Evolutionary conservation across 1,140 invertebrate species (phyloP), one percentile per base, ranked within the genome.

Genomic region (Rhynchophorus ferrugineus): DNA sequence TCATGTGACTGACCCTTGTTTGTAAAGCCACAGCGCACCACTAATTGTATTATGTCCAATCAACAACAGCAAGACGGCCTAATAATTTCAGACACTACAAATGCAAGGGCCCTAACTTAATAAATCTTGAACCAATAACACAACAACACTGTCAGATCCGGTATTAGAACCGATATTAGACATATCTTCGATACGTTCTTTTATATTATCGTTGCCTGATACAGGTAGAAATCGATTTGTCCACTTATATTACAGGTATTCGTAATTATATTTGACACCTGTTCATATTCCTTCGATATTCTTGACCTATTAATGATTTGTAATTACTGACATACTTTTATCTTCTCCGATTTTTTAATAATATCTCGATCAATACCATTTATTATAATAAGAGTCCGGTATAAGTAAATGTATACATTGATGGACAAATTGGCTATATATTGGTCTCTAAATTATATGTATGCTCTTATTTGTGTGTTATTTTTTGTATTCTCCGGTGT

Each of bases 1-100:
- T 47, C 33, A 22, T 51, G 39, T 44, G 43, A 42, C 57, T 59
- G 57, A 59, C 58, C 59, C 57, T 59, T 61, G 60, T 64, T 64
- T 61, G 58, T 58, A 61, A 49, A 59, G 58, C 58, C 56, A 56
- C 44, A 57, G 49, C 44, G 53, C 41, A 57, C 59, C 57, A 61
- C 59, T 62, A 62, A 62, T 55, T 43, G 43, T 44, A 61, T 62
- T 64, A 62, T 39, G 47, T 59, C 61, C 61, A 61, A 64, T 64
- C 61, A 64, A 58, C 57, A 47, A 56, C 45, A 37, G 56, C 53
- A 55, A 55, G 44, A 59, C 50, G 37, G 48, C 51, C 47, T 56
- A 58, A 61, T 61, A 60, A 61, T 58, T 60, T 51, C 39, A 47
- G 55, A 56, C 53, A 55, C 53, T 56, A 54, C 58, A 54, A 55